Evolutionary conservation across 2,113 vertebrate genomes (phyloP).

Genomic region (Synchiropus splendidus): DNA sequence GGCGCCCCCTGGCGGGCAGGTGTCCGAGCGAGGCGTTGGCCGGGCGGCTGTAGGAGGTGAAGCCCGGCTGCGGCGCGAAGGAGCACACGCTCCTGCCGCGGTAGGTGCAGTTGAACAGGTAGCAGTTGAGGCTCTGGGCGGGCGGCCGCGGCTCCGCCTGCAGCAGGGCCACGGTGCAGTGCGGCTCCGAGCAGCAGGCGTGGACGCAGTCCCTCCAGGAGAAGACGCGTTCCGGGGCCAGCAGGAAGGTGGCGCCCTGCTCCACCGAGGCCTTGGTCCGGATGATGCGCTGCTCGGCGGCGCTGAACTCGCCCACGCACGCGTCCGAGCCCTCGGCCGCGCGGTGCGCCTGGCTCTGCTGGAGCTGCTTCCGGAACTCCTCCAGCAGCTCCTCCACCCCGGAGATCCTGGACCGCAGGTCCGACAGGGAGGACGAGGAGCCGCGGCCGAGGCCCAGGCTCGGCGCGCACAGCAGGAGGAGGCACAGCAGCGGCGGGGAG

Average conservation of each 20-base stretch:
- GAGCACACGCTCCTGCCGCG: slow-evolving; percentile 73
- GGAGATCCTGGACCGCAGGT: slow-evolving; percentile 69
- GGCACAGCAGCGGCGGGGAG: slow-evolving; percentile 3
- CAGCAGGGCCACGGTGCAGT: slow-evolving; percentile 82
- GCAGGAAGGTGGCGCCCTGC: slow-evolving; percentile 80
- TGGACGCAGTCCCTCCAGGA: slow-evolving; percentile 79
- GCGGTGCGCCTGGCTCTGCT: slow-evolving; percentile 63
- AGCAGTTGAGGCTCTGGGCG: slow-evolving; percentile 68
- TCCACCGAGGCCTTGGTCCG: slow-evolving; percentile 82
- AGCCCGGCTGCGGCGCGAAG: slow-evolving; percentile 79
- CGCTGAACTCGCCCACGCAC: slow-evolving; percentile 55
- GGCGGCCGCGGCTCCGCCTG: slow-evolving; percentile 60
- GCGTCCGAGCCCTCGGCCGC: slow-evolving; percentile 34
- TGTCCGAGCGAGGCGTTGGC: slow-evolving; percentile 40
- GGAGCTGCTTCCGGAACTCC: slow-evolving; percentile 82
- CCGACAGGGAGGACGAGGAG: slow-evolving; percentile 58
- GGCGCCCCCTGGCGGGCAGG: slow-evolving; percentile 4
- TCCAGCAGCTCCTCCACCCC: slow-evolving; percentile 82
- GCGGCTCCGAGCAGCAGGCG: slow-evolving; percentile 79
- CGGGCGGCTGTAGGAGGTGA: slow-evolving; percentile 73
- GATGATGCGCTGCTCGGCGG: slow-evolving; percentile 76
- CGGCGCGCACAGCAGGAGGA: slow-evolving; percentile 9
- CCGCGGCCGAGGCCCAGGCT: slow-evolving; percentile 14
- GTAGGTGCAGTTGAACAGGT: slow-evolving; percentile 84
- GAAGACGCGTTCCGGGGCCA: slow-evolving; percentile 67